Conservation (phyloP, 1,140 invertebrate genomes). For the Listronotus bonariensis region DNA sequence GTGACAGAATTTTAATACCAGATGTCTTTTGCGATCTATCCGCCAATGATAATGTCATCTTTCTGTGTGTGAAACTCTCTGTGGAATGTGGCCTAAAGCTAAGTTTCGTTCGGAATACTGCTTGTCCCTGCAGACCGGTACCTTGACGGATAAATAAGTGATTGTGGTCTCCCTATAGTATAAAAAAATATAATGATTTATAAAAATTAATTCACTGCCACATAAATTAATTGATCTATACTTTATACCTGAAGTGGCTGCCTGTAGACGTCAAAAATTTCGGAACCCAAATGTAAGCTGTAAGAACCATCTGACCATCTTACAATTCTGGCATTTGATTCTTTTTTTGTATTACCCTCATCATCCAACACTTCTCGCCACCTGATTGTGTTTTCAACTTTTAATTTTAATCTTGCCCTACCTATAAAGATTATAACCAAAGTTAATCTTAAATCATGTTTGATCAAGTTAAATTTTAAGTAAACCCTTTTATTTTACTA, state of each 20-base stretch:
- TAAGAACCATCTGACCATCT: conserved; percentile 98
- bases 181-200: conserved; percentile 12
- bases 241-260: conserved; percentile 78
- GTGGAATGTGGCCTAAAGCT: conserved; percentile 97
- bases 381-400: conserved; percentile 97
- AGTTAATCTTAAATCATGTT: no score
- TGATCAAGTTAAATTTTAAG: no score
- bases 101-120: conserved; percentile 94
- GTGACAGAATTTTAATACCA: conserved; percentile 95
- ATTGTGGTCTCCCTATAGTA: conserved; percentile 84
- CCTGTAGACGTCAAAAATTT: conserved; percentile 97
- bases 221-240: background rate
- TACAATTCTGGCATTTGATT: conserved; percentile 95
- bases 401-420: conserved; percentile 73
- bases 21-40: conserved; percentile 96
- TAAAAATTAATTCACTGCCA: background rate
- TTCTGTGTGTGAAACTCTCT: conserved; percentile 97
- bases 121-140: conserved; percentile 95
- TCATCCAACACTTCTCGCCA: conserved; percentile 90
- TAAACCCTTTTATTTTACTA: no score
- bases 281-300: conserved; percentile 94
- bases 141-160: conserved; percentile 95
- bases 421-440: conserved; percentile 20
- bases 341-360: conserved; percentile 80
- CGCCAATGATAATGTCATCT: conserved; percentile 97